These are phyloP conservation scores for Hylaeus volcanicus DNA, from an alignment of 1,140 invertebrate genomes.

Conservation along the genomic window DNA sequence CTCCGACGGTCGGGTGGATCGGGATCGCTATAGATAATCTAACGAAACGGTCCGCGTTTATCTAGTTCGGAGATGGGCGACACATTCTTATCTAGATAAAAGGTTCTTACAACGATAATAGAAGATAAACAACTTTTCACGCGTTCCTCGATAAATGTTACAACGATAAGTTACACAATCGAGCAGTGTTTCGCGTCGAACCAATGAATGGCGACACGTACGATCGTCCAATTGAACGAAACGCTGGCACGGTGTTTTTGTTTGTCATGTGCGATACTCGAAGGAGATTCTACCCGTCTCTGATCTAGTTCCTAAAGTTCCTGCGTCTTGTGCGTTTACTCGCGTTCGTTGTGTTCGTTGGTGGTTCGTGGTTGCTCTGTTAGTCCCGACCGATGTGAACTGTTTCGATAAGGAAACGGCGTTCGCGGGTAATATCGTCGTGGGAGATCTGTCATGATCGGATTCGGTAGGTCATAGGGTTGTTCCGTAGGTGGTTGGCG, in stretches of 20 bases:
- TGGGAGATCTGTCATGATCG: conserved; percentile 12
- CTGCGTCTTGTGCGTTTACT: conserved; percentile 1
- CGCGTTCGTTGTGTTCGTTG: neutral
- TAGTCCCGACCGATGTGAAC: neutral
- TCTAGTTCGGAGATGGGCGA: conserved; percentile 13
- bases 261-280: too few relatives aligned
- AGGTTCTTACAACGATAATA: too few relatives aligned
- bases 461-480: conserved; percentile 48
- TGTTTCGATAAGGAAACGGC: neutral
- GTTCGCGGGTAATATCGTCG: neutral
- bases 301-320: neutral
- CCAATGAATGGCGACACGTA: too few relatives aligned
- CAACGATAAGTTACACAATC: too few relatives aligned
- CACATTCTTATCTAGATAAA: too few relatives aligned
- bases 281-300: too few relatives aligned
- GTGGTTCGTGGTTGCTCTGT: neutral
- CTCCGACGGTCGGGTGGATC: conserved; percentile 3
- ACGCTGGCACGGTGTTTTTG: too few relatives aligned
- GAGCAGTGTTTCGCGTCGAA: too few relatives aligned
- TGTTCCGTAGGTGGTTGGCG: conserved; percentile 50
- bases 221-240: too few relatives aligned
- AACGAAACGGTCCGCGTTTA: conserved; percentile 37
- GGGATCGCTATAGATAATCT: conserved; percentile 27
- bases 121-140: too few relatives aligned
- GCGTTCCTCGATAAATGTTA: too few relatives aligned